Percentiles rank a stretch among this genome's conserved stretches.
Evolutionary conservation across 1,140 invertebrate species (phyloP).

Genomic region (Halesus radiatus): DNA sequence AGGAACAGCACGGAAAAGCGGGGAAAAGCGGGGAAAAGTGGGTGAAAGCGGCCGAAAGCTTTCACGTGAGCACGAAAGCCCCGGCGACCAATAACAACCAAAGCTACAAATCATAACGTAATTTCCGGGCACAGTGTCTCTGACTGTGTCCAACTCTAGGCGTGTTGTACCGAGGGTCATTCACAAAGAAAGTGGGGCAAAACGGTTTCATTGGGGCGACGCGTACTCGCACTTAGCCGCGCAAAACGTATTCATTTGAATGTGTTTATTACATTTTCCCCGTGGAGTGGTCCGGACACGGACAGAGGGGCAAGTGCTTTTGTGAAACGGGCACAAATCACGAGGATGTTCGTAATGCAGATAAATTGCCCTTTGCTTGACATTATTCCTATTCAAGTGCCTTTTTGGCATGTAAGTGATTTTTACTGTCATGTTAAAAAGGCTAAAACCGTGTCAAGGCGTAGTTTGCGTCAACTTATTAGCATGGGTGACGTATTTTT

Average conservation of each 20-base stretch:
- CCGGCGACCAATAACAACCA: conserved; percentile 49
- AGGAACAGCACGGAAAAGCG: too few species aligned
- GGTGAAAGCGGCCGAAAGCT: background rate
- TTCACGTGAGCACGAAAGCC: conserved; percentile 31
- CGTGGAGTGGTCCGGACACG: background rate
- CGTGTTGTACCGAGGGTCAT: conserved; percentile 45
- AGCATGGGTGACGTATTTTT: too few species aligned
- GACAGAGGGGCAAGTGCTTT: background rate
- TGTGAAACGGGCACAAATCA: conserved; percentile 6
- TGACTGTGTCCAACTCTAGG: conserved; percentile 35
- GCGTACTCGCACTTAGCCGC: background rate
- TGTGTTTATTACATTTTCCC: conserved; percentile 27
- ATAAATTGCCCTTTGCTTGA: conserved; percentile 15
- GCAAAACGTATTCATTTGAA: conserved; percentile 41
- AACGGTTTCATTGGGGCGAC: conserved; percentile 31
- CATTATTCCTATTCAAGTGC: conserved; percentile 8
- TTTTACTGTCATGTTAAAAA: conserved; percentile 5
- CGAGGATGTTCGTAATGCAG: conserved; percentile 20
- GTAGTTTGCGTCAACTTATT: too few species aligned
- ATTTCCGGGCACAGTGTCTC: conserved; percentile 49
- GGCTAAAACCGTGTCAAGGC: background rate
- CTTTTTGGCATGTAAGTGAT: conserved; percentile 1
- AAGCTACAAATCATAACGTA: conserved; percentile 54
- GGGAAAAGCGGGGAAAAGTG: too few species aligned
- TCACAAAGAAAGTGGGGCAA: conserved; percentile 42